Base-by-base conservation (phyloP, 2,888 invertebrate species). In the Marronus borbonicus region DNA sequence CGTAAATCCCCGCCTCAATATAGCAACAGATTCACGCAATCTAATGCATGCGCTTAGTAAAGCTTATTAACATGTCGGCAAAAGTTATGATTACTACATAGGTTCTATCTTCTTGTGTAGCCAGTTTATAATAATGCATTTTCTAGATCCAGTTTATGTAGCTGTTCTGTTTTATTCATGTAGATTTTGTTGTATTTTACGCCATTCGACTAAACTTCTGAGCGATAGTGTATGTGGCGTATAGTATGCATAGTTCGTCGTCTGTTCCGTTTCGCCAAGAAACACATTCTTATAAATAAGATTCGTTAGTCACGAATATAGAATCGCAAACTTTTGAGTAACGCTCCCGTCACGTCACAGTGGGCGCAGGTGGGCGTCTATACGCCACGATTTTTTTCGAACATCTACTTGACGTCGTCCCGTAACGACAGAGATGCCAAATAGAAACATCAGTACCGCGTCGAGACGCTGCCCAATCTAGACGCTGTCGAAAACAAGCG, bases 271-370 rank as follows among this genome's bases (percentile, higher is more conserved):
- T 52, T 36, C 55, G 55, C 36, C 52, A 58, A 70, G 36, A 70
- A 70, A 36, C 20, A 77, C 60, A 62, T 60, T 52, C 52, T 55
- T 72, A 72, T 72, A 78, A 78, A 74, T 78, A 78, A 66, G 44
- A 66, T 76, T 58, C 39, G 36, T 76, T 76, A 76, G 66, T 76
- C 65, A 66, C 66, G 36, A 66, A 76, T 66, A 55, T 70, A 72
- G 77, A 64, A 77, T 76, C 58, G 65, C 76, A 66, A 76, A 76
- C 76, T 76, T 76, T 76, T 76, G 66, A 76, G 66, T 76, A 66
- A 76, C 66, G 65, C 65, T 20, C 50, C 36, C 52, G 72, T 36
- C 66, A 76, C 76, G 76, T 76, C 76, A 76, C 76, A 17, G 60
- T 60, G 24, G 44, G 44, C 58, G 72, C 72, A 72, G 72, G 72